Evolutionary conservation across 2,797 vertebrate species (phyloP).

Genomic region (Tokudaia muenninki): DNA sequence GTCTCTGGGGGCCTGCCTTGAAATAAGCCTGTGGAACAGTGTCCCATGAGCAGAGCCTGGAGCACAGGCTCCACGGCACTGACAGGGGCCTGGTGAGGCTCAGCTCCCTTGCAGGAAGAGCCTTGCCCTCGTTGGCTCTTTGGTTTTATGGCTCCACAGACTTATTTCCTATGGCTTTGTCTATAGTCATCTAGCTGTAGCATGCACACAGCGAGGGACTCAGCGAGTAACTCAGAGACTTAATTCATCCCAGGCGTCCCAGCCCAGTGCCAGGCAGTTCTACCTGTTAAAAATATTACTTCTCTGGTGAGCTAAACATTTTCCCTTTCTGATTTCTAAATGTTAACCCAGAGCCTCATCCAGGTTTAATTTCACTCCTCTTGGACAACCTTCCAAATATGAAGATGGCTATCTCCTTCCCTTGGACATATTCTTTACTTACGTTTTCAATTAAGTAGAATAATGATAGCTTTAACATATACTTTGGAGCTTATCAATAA

Average conservation of each 20-base stretch:
- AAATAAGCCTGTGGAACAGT: background rate
- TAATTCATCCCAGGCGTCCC: constrained; percentile 7
- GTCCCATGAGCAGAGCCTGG: background rate
- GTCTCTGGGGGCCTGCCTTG: background rate
- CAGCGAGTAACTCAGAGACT: background rate
- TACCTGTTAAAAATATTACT: constrained; percentile 40
- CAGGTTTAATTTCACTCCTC: constrained; percentile 54
- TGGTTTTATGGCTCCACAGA: constrained; percentile 25
- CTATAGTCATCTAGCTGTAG: background rate
- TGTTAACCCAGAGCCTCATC: constrained; percentile 35
- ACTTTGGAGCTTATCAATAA: constrained; percentile 55
- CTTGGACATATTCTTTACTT: constrained; percentile 50
- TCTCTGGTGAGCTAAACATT: constrained; percentile 39
- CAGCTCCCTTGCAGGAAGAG: background rate
- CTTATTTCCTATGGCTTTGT: background rate
- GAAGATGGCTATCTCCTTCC: constrained; percentile 55
- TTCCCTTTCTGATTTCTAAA: constrained; percentile 28
- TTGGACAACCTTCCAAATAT: constrained; percentile 14
- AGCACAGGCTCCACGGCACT: background rate
- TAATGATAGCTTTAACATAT: constrained; percentile 30
- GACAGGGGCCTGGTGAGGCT: background rate
- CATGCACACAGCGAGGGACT: background rate
- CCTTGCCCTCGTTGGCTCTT: background rate
- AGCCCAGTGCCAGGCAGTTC: background rate
- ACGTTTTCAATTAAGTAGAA: constrained; percentile 38